These are phyloP conservation scores for Muntiacus reevesi DNA, from an alignment of 2,113 vertebrate species.

Conservation along the genomic window DNA sequence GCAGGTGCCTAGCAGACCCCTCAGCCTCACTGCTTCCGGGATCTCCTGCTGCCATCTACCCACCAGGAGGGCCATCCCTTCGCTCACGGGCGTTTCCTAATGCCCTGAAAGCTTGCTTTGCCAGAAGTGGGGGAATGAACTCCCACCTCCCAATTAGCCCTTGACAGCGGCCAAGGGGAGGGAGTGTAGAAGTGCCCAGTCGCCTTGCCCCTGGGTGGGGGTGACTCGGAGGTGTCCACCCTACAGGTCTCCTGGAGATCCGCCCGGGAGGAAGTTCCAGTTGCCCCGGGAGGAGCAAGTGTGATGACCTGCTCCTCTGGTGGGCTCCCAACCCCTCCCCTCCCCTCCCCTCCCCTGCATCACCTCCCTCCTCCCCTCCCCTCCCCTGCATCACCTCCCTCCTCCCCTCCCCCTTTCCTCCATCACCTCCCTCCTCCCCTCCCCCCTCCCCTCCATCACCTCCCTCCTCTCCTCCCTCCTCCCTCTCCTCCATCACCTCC, in stretches of 20 bases:
- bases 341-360: neutral
- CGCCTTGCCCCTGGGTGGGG: accelerated
- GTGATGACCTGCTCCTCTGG: no score
- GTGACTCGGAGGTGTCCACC: accelerated
- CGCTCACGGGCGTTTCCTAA: neutral
- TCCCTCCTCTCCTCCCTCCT: no score
- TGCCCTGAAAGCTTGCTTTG: neutral
- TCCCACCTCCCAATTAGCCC: neutral
- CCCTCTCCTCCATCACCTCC: no score
- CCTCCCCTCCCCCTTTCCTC: no score
- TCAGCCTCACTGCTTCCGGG: accelerated
- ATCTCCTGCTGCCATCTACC: neutral
- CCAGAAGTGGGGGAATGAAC: neutral
- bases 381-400: no score
- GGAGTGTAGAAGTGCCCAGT: accelerated
- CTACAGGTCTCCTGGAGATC: accelerated
- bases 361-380: neutral
- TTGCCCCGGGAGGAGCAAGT: accelerated
- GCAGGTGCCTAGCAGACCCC: accelerated
- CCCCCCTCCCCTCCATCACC: no score
- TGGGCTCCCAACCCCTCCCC: no score
- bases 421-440: no score
- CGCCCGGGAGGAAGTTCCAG: accelerated
- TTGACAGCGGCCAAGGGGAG: accelerated
- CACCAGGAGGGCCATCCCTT: neutral